Percentiles rank a stretch among this genome's conserved stretches.
Conservation (phyloP, 2,113 vertebrate genomes). For the Brachionichthys hirsutus region DNA sequence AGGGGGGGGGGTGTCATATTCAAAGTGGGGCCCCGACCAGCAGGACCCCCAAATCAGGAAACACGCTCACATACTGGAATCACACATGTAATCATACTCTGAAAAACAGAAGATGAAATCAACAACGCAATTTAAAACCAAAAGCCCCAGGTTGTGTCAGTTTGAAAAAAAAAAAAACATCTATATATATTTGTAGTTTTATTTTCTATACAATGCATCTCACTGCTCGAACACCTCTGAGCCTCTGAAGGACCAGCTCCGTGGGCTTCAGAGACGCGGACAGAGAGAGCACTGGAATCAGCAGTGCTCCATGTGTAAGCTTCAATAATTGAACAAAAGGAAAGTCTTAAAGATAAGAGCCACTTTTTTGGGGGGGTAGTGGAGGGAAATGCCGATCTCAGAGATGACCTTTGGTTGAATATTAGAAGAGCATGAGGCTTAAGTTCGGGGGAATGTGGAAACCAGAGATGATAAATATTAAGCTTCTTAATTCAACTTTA, state of each 20-base stretch:
- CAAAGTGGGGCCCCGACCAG: slow-evolving; percentile 57
- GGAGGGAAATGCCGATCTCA: slow-evolving; percentile 44
- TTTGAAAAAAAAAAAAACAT: slow-evolving; percentile 23
- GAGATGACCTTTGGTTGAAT: slow-evolving; percentile 46
- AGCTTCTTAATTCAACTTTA: slow-evolving; percentile 52
- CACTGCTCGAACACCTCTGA: slow-evolving; percentile 20
- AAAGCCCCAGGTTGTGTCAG: slow-evolving; percentile 38
- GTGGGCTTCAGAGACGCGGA: slow-evolving; percentile 6
- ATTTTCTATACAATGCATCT: slow-evolving; percentile 45
- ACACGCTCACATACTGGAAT: slow-evolving; percentile 51
- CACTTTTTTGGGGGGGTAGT: slow-evolving; percentile 13
- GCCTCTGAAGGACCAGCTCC: slow-evolving; percentile 58
- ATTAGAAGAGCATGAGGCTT: slow-evolving; percentile 40
- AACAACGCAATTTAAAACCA: slow-evolving; percentile 43
- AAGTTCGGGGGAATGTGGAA: slow-evolving; percentile 68
- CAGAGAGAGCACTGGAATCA: slow-evolving; percentile 42
- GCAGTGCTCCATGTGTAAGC: slow-evolving; percentile 48
- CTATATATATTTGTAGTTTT: slow-evolving; percentile 25
- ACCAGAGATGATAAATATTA: slow-evolving; percentile 63
- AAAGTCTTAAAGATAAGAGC: slow-evolving; percentile 35
- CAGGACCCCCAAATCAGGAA: slow-evolving; percentile 55
- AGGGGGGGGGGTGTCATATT: slow-evolving; percentile 61
- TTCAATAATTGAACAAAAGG: slow-evolving; percentile 55
- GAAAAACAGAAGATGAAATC: slow-evolving; percentile 46
- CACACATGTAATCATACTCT: slow-evolving; percentile 65